phyloP scores from a whole-genome alignment of 1,140 invertebrate genomes.

The Chelonus insularis region DNA sequence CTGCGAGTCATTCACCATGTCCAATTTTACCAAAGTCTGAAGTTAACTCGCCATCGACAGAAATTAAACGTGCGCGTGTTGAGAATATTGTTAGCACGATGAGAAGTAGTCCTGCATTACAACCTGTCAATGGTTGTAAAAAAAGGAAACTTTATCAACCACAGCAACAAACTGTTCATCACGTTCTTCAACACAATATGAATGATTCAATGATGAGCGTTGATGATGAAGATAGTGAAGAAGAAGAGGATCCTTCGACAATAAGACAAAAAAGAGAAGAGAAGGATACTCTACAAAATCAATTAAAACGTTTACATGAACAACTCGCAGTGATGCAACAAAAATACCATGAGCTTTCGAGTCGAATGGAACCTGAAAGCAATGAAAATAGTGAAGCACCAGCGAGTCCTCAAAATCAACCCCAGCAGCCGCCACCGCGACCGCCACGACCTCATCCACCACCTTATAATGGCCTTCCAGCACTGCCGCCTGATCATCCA shows the following conservation, averaged over 20 bases:
- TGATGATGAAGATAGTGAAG: slow-evolving; percentile 75
- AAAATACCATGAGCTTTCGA: slow-evolving; percentile 84
- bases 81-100: slow-evolving; percentile 94
- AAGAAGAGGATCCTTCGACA: slow-evolving; percentile 71
- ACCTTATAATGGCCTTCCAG: slow-evolving; percentile 59
- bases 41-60: slow-evolving; percentile 59
- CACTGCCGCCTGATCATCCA: slow-evolving; percentile 62
- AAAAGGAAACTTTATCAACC: slow-evolving; percentile 97
- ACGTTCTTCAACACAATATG: slow-evolving; percentile 61
- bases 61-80: slow-evolving; percentile 87
- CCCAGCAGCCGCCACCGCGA: slow-evolving; percentile 58
- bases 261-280: slow-evolving; percentile 81
- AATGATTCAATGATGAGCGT: slow-evolving; percentile 73
- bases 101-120: slow-evolving; percentile 78
- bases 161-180: slow-evolving; percentile 75
- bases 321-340: slow-evolving; percentile 89
- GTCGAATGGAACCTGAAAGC: slow-evolving; percentile 74
- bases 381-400: slow-evolving; percentile 72
- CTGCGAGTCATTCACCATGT: slow-evolving; percentile 51
- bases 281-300: slow-evolving; percentile 81
- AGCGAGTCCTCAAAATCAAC: slow-evolving; percentile 58
- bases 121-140: slow-evolving; percentile 86
- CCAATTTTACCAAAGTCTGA: slow-evolving; percentile 53
- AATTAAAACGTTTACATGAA: slow-evolving; percentile 84
- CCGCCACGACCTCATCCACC: slow-evolving; percentile 64